These are phyloP conservation scores for Sebastes reedi DNA, from an alignment of 2,797 vertebrate genomes.

Conservation along the genomic window DNA sequence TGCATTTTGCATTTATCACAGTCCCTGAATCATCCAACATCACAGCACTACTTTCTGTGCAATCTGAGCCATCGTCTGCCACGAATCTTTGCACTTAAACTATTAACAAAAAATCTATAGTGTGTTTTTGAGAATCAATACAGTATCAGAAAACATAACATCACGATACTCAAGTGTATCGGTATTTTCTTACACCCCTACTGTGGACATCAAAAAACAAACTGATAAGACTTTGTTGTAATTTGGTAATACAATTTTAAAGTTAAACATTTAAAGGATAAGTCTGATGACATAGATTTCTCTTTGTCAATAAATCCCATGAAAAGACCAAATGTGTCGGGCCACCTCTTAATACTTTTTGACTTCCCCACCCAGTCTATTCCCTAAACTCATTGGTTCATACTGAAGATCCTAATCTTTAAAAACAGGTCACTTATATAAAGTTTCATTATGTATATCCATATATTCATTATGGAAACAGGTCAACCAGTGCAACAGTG, in stretches of 20 bases:
- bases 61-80: too few species aligned
- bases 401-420: not conserved
- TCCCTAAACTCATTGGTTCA: not conserved
- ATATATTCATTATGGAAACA: not conserved
- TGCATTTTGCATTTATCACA: too few species aligned
- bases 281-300: not conserved
- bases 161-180: too few species aligned
- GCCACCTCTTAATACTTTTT: not conserved
- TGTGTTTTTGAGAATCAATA: too few species aligned
- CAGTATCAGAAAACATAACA: too few species aligned
- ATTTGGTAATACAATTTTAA: not conserved
- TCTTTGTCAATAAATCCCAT: not conserved
- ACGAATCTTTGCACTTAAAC: too few species aligned
- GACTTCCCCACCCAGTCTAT: not conserved
- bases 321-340: not conserved
- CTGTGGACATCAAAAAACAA: not conserved
- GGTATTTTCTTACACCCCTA: too few species aligned
- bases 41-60: too few species aligned
- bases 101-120: too few species aligned
- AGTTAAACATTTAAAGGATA: not conserved
- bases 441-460: too few species aligned
- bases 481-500: not conserved
- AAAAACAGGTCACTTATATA: not conserved
- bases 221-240: not conserved
- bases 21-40: too few species aligned